Percentiles rank a stretch among this genome's conserved stretches.
Evolutionary conservation across 2,797 vertebrate species (phyloP).

Genomic region (Rousettus madagascariensis): DNA sequence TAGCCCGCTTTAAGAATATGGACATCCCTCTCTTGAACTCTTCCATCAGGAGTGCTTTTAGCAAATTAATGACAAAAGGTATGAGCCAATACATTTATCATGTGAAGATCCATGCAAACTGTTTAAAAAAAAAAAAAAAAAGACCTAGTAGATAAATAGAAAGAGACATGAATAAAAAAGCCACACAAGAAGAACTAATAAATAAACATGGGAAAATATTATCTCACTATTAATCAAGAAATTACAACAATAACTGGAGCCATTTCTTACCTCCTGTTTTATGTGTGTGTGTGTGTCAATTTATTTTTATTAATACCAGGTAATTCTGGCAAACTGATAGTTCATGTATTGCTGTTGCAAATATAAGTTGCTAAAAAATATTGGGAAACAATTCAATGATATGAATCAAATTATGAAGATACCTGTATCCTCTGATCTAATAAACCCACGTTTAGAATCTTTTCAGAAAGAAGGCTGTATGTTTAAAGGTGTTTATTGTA

Average conservation of each 20-base stretch:
- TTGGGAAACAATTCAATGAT: background rate
- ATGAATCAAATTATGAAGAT: conserved; percentile 2
- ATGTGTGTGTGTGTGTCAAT: background rate
- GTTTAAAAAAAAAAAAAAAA: background rate
- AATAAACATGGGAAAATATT: background rate
- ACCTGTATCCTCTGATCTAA: background rate
- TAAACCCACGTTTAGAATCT: background rate
- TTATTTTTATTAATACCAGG: background rate
- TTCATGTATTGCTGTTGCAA: background rate
- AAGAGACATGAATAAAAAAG: conserved; percentile 22
- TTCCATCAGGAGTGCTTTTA: background rate
- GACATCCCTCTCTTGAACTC: background rate
- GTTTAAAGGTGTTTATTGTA: background rate
- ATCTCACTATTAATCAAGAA: background rate
- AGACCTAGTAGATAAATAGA: background rate
- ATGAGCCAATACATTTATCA: background rate
- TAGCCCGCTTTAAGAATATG: background rate
- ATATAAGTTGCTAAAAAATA: conserved; percentile 4
- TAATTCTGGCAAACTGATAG: background rate
- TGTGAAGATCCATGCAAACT: background rate
- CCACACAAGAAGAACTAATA: background rate
- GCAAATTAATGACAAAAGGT: background rate
- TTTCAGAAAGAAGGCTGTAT: background rate
- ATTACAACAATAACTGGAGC: background rate
- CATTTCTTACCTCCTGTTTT: background rate